phyloP scores from a whole-genome alignment of 2,113 vertebrate species.

The Istiophorus platypterus region DNA sequence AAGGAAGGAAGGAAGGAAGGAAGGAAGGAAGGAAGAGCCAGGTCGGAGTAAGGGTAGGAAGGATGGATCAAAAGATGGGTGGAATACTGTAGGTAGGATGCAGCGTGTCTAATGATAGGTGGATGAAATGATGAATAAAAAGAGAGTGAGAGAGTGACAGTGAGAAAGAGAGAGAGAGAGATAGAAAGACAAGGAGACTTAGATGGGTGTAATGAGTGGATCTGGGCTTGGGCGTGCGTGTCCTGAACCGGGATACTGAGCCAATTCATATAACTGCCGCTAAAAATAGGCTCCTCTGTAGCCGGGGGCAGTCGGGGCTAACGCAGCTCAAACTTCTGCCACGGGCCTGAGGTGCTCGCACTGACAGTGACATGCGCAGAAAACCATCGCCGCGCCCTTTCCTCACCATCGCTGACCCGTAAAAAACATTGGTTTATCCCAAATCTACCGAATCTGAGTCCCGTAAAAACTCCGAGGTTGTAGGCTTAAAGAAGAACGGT shows the following conservation, averaged over 20 bases:
- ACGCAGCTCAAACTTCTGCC: slow-evolving; percentile 43
- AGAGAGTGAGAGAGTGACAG: slow-evolving; percentile 38
- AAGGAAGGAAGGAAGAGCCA: slow-evolving; percentile 74
- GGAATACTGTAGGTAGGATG: slow-evolving; percentile 60
- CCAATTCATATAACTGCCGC: slow-evolving; percentile 85
- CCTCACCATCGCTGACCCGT: not conserved
- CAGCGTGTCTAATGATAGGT: slow-evolving; percentile 70
- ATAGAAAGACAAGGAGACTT: slow-evolving; percentile 49
- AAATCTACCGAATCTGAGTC: not conserved
- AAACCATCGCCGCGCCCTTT: not conserved
- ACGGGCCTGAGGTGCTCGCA: slow-evolving; percentile 26
- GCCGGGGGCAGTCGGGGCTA: slow-evolving; percentile 61
- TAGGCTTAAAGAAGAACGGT: not conserved
- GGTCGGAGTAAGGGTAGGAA: slow-evolving; percentile 74
- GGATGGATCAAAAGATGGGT: slow-evolving; percentile 62
- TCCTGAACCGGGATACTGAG: slow-evolving; percentile 78
- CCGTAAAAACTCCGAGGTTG: not conserved
- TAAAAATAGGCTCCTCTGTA: slow-evolving; percentile 82
- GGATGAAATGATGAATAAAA: slow-evolving; percentile 61
- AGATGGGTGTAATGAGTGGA: slow-evolving; percentile 70
- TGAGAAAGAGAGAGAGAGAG: slow-evolving; percentile 37
- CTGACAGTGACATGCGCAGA: slow-evolving; percentile 46
- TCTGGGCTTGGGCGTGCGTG: slow-evolving; percentile 70
- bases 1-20: slow-evolving; percentile 69
- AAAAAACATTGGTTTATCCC: not conserved